Base-by-base conservation (phyloP, 2,888 invertebrate genomes). In the Acrobeloides nanus region DNA sequence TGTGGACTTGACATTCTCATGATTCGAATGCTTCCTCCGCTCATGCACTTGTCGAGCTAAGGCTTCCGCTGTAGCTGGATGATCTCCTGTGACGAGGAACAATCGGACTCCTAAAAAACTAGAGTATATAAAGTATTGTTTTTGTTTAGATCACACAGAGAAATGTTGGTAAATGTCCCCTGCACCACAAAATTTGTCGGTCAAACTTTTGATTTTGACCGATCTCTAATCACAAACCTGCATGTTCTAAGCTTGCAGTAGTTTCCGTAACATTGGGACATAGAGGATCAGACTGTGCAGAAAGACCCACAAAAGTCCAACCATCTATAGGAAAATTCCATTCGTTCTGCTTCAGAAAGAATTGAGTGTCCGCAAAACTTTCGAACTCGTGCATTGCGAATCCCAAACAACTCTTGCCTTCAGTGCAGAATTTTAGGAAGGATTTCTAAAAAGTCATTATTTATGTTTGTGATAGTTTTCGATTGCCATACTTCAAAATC, bases 311-410 rank as follows among this genome's bases (percentile, higher is more conserved):
- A 41, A 61, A 57, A 33, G 42, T 43, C 60, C 60, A 61, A 10
- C 49, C 40, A 26, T 40, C 44, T 17, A 47, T 38, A 1, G 57
- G 56, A 21, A 46, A 59, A 32, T 38, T 24, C 10, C 40, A 24
- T 15, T 38, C 23, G 31, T 31, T 7, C 17, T 25, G 24, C 20
- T 46, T 25, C 33, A 38, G 39, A 17, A 24, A 44, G 45, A 51
- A 54, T 25, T 51, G 8, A 17, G 46, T 42, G 15, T 60, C 55
- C 3, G 46, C 45, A 15, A 38, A 44, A 21, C 48, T 54, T 25
- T 57, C 49, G 38, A 61, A 61, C 15, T 57, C 57, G 39, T 43
- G n/a, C 42, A 41, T 39, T n/a, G 60, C 60, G 34, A 60, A 60
- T 4, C 46, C 60, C 21, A 60, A 37, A 37, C 60, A 60, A 15